Base-by-base conservation (phyloP, 2,797 vertebrate species). In the Molossus molossus region DNA sequence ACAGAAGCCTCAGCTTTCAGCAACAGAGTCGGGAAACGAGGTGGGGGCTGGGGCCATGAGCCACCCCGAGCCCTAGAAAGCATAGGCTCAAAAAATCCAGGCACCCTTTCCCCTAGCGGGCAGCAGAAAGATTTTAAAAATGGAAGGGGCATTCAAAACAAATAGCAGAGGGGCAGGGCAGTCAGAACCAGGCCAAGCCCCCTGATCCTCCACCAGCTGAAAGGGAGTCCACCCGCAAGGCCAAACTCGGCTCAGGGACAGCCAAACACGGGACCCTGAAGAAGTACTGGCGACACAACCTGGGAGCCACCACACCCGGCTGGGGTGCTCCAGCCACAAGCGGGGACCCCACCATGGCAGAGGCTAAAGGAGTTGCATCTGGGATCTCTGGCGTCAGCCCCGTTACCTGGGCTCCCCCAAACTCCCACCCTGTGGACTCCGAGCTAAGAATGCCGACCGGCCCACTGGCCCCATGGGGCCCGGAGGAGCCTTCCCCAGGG, bases 21-120 rank as follows among this genome's bases (percentile, higher is more conserved):
- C 1, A n/a, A 72, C 48, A 3, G 73, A 50, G 60, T 90, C 1
- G 33, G 93, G 64, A 96, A 97, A 96, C 40, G n/a, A 79, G n/a
- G 10, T 1, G 0, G 75, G 83, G 94, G 79, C 80, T 93, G 90
- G 94, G 92, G 70, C 64, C 1, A 0, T 53, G 95, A 96, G 94
- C 92, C 92, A 94, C 33, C 95, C 79, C 96, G 18, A 80, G 87
- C 83, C 96, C 91, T 87, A 55, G 29, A 11, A 86, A 83, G 18
- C 70, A 50, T 0, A 76, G 92, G 96, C 95, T 97, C 95, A 80
- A 4, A 9, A 33, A 2, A 70, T 14, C 12, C 40, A 65, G 27
- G 40, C 4, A 27, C 6, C 23, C 21, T 65, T 57, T 84, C 45
- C n/a, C n/a, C 20, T 48, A 48, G 48, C 10, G 8, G 1, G 14